A percentile compares a stretch with the other conserved stretches of the same genome.
Conservation (phyloP, 2,113 vertebrate genomes). For the Bettongia penicillata region DNA sequence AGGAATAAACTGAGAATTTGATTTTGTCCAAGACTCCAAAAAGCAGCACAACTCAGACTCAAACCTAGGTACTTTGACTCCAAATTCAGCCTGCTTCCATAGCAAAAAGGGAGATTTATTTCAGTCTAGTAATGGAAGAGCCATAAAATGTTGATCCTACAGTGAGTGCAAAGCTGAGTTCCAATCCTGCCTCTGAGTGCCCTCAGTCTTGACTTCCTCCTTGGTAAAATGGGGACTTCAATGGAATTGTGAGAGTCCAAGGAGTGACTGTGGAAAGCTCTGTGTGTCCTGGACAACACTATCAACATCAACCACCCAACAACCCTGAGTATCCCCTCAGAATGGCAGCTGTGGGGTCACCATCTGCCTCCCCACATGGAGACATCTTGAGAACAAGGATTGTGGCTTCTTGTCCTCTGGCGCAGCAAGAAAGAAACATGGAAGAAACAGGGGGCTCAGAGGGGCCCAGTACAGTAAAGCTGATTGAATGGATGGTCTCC, state of each 20-base stretch:
- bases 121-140: background rate
- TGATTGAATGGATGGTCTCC: background rate
- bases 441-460: background rate
- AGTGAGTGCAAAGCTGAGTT: background rate
- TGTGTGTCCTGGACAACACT: background rate
- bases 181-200: background rate
- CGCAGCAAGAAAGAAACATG: no score
- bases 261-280: background rate
- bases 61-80: background rate
- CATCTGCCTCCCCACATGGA: background rate
- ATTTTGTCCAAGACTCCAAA: background rate
- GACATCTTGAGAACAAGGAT: background rate
- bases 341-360: background rate
- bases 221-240: background rate
- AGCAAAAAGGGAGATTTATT: background rate
- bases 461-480: background rate
- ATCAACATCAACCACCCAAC: no score
- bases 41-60: background rate
- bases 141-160: background rate
- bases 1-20: background rate
- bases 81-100: background rate
- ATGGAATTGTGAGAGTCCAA: background rate
- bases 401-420: background rate
- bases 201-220: no score
- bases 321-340: background rate